Percentiles rank a stretch among this genome's conserved stretches.
phyloP scores from a whole-genome alignment of 92 coral and sea anemone species.

The Paramuricea clavata region DNA sequence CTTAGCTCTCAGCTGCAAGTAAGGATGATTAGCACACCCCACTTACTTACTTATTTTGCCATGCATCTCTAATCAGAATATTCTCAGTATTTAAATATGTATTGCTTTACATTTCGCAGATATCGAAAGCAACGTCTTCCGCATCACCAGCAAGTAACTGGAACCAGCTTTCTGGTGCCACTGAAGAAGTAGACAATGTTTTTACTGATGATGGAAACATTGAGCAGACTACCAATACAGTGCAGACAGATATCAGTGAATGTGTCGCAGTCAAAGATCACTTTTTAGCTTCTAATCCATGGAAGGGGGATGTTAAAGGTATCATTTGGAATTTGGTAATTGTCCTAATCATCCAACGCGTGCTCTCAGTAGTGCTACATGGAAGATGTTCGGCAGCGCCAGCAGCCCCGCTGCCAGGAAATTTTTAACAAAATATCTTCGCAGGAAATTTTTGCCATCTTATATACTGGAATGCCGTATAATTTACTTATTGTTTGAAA shows the following conservation, averaged over 20 bases:
- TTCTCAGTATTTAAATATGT: too few species aligned
- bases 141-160: background rate
- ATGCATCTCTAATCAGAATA: background rate
- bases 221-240: background rate
- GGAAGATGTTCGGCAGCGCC: too few species aligned
- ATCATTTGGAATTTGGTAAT: background rate
- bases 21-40: too few species aligned
- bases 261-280: constrained; percentile 9
- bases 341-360: too few species aligned
- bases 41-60: background rate
- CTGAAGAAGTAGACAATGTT: constrained; percentile 29
- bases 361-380: too few species aligned
- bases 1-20: too few species aligned
- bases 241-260: constrained; percentile 7
- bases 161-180: background rate
- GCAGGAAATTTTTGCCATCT: too few species aligned
- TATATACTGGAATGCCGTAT: too few species aligned
- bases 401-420: too few species aligned
- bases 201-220: constrained; percentile 34
- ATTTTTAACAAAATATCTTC: too few species aligned
- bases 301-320: constrained; percentile 34
- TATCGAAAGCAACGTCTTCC: background rate
- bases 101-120: background rate
- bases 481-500: too few species aligned
- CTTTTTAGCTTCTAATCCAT: background rate